Percentiles rank a stretch among this genome's conserved stretches.
Conservation (phyloP, 1,140 invertebrate genomes). For the Drosophila sproati region DNA sequence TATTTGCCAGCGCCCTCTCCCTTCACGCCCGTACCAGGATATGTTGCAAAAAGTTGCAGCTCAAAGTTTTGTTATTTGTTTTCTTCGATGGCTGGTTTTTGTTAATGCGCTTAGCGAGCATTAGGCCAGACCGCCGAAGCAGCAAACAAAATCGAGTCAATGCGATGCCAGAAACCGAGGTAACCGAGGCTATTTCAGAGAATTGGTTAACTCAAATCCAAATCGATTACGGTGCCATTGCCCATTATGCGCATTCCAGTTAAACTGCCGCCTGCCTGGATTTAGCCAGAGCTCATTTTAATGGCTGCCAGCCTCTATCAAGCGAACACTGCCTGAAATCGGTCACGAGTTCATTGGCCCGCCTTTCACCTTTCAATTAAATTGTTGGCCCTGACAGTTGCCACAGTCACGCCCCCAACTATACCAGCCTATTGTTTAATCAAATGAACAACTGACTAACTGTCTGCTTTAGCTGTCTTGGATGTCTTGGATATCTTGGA, state of each 20-base stretch:
- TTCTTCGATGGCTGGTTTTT: constrained; percentile 1
- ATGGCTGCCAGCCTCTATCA: constrained; percentile 16
- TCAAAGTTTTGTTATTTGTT: constrained; percentile 17
- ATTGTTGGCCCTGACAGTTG: constrained; percentile 29
- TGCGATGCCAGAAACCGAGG: constrained; percentile 2
- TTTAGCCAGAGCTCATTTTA: constrained; percentile 45
- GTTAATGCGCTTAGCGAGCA: constrained; percentile 42
- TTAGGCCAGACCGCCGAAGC: constrained; percentile 13
- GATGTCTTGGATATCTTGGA: neutral
- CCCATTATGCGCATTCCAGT: constrained; percentile 59
- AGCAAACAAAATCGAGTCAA: neutral
- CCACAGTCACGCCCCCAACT: constrained; percentile 6
- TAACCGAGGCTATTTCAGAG: constrained; percentile 25
- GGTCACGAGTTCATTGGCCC: neutral
- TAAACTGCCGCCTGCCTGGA: constrained; percentile 7
- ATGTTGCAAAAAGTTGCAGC: constrained; percentile 12
- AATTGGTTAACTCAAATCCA: constrained; percentile 46
- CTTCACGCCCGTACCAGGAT: neutral
- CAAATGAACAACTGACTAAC: constrained; percentile 24
- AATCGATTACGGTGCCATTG: constrained; percentile 45
- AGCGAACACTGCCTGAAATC: constrained; percentile 3
- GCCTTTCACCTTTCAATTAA: constrained; percentile 54
- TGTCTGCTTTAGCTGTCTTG: constrained; percentile 1
- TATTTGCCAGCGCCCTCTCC: constrained; percentile 2
- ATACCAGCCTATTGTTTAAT: constrained; percentile 12